phyloP scores from a whole-genome alignment of 2,888 invertebrate genomes.

The Drosophila rubida region DNA sequence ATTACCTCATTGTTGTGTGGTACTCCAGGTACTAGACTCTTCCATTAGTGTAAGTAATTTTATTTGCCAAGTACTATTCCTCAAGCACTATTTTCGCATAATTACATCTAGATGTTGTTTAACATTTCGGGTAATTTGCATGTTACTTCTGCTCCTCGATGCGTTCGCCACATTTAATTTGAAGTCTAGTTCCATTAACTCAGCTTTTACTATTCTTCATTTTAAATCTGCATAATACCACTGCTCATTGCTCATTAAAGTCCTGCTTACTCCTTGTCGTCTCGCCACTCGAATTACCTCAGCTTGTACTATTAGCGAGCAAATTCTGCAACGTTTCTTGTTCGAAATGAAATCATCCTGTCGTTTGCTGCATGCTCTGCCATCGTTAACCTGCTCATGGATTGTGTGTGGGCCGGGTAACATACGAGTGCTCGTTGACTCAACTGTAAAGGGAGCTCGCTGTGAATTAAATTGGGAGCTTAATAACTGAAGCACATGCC shows the following conservation, averaged over 20 bases:
- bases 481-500: slow-evolving; percentile 3
- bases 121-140: no score
- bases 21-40: background rate
- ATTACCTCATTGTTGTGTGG: background rate
- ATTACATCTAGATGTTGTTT: no score
- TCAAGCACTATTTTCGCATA: background rate
- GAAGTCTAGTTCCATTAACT: background rate
- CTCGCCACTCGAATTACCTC: background rate
- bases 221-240: background rate
- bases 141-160: background rate
- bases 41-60: background rate
- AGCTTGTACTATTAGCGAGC: background rate
- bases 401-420: background rate
- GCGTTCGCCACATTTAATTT: background rate
- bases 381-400: slow-evolving; percentile 1
- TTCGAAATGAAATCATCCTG: background rate
- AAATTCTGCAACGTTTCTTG: background rate
- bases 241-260: background rate
- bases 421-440: background rate
- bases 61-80: no score
- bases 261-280: no score
- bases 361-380: background rate
- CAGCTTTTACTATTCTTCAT: background rate
- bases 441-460: background rate
- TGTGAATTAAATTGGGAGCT: slow-evolving; percentile 7